Base-by-base conservation (phyloP, 2,888 invertebrate genomes). In the Leptinotarsa peninsularis region DNA sequence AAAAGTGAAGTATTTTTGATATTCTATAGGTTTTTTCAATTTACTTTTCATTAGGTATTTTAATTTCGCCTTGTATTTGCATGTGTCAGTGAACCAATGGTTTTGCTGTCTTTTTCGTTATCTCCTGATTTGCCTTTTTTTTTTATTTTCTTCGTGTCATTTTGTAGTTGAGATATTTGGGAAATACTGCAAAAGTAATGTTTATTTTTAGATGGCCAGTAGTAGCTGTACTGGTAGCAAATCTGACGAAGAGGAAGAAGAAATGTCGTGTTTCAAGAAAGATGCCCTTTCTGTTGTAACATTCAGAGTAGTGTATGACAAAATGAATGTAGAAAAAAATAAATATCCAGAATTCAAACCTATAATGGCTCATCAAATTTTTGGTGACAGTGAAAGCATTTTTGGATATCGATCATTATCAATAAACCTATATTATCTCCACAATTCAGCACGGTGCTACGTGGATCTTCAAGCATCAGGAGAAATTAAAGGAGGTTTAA, bases 311-410 rank as follows among this genome's bases (percentile, higher is more conserved):
- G 83, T 84, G 33, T 81, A 80, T 67, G 79, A 80, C 63, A 73
- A 79, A 72, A 77, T 82, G 23, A 81, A 83, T 69, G 63, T 83
- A 1, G 66, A 52, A 18, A 66, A 72, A 4, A 76, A 72, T 17
- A 77, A 80, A 15, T 56, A 49, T 49, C 76, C 81, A 43, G 74
- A 76, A 14, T 97, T 97, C 85, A 90, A 91, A 54, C 96, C 97
- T 0, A 93, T 93, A 73, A 96, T 97, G 95, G 95, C 96, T 71
- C 96, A 98, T 90, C 98, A 98, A 89, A 93, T 98, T 74, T 98
- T 97, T 88, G 97, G 96, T 5, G 95, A 96, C 81, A 87, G 87
- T 84, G 99, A 99, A 89, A 94, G 93, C 78, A 97, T 99, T 87
- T 98, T 97, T 90, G 99, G 98, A 4, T 99, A 97, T 87, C 93